Conservation (phyloP, 2,797 vertebrate species). For the Rhyacichthys aspro region DNA sequence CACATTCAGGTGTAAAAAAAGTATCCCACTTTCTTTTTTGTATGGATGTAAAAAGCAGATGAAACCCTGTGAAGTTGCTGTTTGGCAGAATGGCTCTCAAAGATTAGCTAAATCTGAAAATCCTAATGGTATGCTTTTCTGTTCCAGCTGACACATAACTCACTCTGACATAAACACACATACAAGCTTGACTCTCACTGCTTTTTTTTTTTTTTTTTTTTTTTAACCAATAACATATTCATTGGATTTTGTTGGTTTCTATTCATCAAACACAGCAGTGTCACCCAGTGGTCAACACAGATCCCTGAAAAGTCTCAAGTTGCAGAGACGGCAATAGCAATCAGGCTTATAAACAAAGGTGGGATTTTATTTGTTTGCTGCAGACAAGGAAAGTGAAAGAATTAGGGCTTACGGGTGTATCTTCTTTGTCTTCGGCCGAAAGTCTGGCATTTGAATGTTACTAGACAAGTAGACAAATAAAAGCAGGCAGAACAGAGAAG, state of each 20-base stretch:
- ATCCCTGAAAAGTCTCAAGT: neutral
- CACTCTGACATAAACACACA: conserved; percentile 24
- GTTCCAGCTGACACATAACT: conserved; percentile 59
- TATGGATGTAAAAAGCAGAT: conserved; percentile 16
- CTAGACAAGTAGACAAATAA: conserved; percentile 55
- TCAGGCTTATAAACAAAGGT: conserved; percentile 1
- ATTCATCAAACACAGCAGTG: conserved; percentile 29
- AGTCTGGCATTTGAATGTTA: conserved; percentile 30
- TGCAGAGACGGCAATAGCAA: neutral
- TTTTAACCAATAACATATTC: conserved; percentile 46
- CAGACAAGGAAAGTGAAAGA: conserved; percentile 46
- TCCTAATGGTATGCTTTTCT: conserved; percentile 54
- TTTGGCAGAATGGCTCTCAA: conserved; percentile 46
- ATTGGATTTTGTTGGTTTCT: conserved; percentile 27
- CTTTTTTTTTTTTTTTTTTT: too few relatives aligned
- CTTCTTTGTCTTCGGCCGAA: conserved; percentile 23
- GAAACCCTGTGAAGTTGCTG: conserved; percentile 13
- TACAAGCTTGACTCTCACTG: conserved; percentile 12
- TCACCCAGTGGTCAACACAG: conserved; percentile 39
- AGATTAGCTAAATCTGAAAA: conserved; percentile 70
- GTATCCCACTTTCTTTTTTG: neutral
- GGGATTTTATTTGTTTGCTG: neutral
- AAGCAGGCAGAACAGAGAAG: conserved; percentile 54
- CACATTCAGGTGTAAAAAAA: too few relatives aligned
- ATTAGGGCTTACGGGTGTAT: conserved; percentile 40